phyloP scores from a whole-genome alignment of 2,888 invertebrate genomes.

The Lasioglossum leucozonium region DNA sequence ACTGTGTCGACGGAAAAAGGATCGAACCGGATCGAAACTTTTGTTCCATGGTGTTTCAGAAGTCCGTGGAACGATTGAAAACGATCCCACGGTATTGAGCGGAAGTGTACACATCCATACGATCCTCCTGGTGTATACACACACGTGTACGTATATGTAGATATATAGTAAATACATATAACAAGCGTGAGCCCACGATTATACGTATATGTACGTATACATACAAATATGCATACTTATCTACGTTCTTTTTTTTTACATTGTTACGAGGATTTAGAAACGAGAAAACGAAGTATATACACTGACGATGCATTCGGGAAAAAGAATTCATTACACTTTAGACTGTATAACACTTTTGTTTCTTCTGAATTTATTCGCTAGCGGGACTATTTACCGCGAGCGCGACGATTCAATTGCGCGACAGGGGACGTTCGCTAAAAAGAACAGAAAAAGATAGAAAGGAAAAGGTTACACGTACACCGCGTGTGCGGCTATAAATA shows the following conservation, averaged over 20 bases:
- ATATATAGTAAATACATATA: constrained; percentile 18
- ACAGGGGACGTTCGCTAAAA: background rate
- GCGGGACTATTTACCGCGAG: background rate
- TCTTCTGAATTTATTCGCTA: background rate
- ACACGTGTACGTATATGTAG: constrained; percentile 36
- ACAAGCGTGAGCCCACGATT: constrained; percentile 19
- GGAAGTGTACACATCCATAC: constrained; percentile 16
- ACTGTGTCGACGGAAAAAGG: background rate
- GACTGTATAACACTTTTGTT: constrained; percentile 6
- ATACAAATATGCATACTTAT: constrained; percentile 59
- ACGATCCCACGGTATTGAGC: constrained; percentile 3
- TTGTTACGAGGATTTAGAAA: constrained; percentile 64
- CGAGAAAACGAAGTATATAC: constrained; percentile 46
- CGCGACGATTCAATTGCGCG: constrained; percentile 1
- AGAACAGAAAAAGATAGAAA: background rate
- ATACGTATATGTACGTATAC: constrained; percentile 42
- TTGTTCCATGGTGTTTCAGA: background rate
- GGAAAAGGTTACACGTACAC: background rate
- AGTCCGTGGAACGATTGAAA: background rate
- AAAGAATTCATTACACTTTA: constrained; percentile 42
- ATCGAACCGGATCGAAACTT: background rate
- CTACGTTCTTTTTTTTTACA: constrained; percentile 75
- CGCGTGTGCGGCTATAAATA: background rate
- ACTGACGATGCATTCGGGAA: constrained; percentile 38
- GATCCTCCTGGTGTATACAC: constrained; percentile 34